Evolutionary conservation across 2,888 invertebrate genomes (phyloP).

Genomic region (Linnaemya tessellans): DNA sequence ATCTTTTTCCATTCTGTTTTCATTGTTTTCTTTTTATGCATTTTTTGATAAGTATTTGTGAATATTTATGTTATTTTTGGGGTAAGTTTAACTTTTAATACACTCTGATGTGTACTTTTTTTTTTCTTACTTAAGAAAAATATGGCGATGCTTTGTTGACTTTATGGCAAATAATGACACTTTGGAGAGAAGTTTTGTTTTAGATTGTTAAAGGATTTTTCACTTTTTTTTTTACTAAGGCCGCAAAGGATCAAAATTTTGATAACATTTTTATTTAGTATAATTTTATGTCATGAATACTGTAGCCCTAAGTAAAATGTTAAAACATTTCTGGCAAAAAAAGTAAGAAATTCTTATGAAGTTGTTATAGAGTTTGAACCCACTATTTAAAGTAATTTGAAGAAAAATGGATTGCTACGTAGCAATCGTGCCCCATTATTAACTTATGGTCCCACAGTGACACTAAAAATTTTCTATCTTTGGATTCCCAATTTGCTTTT

Average conservation of each 20-base stretch:
- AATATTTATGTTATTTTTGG: constrained; percentile 58
- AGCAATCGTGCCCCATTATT: too few species aligned
- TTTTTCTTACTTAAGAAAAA: constrained; percentile 14
- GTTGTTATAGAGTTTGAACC: too few species aligned
- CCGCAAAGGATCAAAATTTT: not conserved
- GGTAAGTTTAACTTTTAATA: constrained; percentile 54
- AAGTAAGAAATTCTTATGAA: too few species aligned
- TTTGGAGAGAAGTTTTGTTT: constrained; percentile 46
- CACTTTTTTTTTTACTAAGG: not conserved
- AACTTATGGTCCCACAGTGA: too few species aligned
- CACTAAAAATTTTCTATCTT: too few species aligned
- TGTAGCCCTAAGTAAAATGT: too few species aligned
- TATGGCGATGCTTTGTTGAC: constrained; percentile 4
- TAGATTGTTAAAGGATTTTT: constrained; percentile 3
- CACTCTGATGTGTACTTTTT: constrained; percentile 25
- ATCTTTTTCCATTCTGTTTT: constrained; percentile 7
- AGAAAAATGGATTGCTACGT: too few species aligned
- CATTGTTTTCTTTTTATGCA: not conserved
- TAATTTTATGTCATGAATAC: not conserved
- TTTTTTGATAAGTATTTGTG: constrained; percentile 21
- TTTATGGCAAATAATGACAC: constrained; percentile 48
- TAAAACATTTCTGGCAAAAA: too few species aligned
- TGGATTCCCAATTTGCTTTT: too few species aligned
- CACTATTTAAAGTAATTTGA: too few species aligned
- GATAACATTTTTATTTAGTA: not conserved